Evolutionary conservation across 2,888 invertebrate genomes (phyloP).

Genomic region (Athrips mouffetella): DNA sequence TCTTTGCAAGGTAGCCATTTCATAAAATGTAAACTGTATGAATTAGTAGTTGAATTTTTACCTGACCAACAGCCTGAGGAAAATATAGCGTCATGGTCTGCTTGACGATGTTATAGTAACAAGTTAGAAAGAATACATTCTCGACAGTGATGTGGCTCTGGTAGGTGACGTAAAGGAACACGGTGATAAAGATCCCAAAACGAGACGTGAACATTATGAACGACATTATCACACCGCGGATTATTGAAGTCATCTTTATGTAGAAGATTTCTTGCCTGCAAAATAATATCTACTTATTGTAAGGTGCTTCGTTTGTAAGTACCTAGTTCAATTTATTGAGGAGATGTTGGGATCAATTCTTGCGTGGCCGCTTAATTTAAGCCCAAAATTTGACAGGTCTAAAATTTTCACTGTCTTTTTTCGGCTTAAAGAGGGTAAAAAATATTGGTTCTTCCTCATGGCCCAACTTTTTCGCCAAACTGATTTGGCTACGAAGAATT

Average conservation of each 20-base stretch:
- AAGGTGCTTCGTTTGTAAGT: too few species aligned
- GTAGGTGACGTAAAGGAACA: conserved; percentile 79
- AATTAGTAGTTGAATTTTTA: conserved; percentile 26
- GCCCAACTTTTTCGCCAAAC: too few species aligned
- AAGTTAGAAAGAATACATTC: conserved; percentile 84
- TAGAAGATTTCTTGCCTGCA: conserved; percentile 58
- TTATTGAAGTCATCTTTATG: conserved; percentile 71
- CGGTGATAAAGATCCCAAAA: conserved; percentile 84
- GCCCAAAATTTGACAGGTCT: too few species aligned
- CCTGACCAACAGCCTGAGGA: conserved; percentile 73
- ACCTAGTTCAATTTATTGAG: too few species aligned
- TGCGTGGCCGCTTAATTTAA: too few species aligned
- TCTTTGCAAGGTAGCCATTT: too few species aligned
- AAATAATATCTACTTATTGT: too few species aligned
- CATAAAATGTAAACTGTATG: not conserved
- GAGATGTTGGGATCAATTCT: too few species aligned
- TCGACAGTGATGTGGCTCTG: conserved; percentile 82
- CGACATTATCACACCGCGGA: conserved; percentile 76
- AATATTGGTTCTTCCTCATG: too few species aligned
- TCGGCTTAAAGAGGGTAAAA: too few species aligned
- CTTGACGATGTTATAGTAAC: conserved; percentile 85
- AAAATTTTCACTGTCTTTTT: too few species aligned
- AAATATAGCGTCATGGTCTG: conserved; percentile 86
- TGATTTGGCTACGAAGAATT: too few species aligned
- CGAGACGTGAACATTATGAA: conserved; percentile 83